Conservation (phyloP, 2,888 invertebrate species). For the Heliconius sara region DNA sequence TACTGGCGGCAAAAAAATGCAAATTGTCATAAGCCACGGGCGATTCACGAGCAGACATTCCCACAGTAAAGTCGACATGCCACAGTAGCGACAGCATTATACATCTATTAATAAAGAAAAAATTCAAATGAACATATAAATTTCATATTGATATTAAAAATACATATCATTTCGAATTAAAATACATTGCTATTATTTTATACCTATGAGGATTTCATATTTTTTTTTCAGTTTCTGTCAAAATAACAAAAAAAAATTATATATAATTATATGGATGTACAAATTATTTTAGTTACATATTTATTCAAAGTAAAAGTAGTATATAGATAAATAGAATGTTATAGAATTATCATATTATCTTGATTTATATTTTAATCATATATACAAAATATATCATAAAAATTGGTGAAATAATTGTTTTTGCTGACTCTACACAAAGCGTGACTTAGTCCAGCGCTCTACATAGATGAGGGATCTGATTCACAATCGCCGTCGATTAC, state of each 20-base stretch:
- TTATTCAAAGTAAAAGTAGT: too few species aligned
- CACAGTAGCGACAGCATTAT: slow-evolving; percentile 66
- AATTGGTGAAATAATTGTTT: slow-evolving; percentile 29
- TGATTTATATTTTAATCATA: too few species aligned
- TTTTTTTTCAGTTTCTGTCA: too few species aligned
- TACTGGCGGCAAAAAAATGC: slow-evolving; percentile 80
- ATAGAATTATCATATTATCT: too few species aligned
- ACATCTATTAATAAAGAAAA: neutral
- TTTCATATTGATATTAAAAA: too few species aligned
- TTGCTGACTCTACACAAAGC: slow-evolving; percentile 59
- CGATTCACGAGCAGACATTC: slow-evolving; percentile 84
- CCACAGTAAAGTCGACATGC: slow-evolving; percentile 71
- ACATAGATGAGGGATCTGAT: slow-evolving; percentile 65
- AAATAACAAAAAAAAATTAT: too few species aligned
- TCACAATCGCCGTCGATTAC: slow-evolving; percentile 47
- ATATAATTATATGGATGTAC: too few species aligned
- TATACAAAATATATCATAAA: neutral
- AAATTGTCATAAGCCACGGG: slow-evolving; percentile 84
- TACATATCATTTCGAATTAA: too few species aligned
- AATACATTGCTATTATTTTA: too few species aligned
- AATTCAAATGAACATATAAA: neutral
- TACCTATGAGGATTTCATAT: too few species aligned
- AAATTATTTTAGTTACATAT: too few species aligned
- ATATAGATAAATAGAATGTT: too few species aligned
- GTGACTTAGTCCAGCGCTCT: slow-evolving; percentile 69